Base-by-base conservation (phyloP, 2,888 invertebrate species). In the Ceramica pisi region DNA sequence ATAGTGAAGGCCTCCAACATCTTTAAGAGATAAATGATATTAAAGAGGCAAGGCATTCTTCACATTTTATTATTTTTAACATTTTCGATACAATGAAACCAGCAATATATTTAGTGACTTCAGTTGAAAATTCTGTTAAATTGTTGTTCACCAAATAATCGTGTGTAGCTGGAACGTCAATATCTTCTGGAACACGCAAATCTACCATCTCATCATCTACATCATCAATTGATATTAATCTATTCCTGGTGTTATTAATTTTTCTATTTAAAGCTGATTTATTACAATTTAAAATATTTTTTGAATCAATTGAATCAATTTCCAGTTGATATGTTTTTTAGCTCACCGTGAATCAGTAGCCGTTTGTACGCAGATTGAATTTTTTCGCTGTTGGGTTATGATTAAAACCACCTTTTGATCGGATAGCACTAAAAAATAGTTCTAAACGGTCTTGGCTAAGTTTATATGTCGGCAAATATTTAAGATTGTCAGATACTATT, bases 391-490 rank as follows among this genome's bases (percentile, higher is more conserved):
- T 57, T 31, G 31, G 31, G 31, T 31, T n/a, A n/a, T n/a, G n/a
- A n/a, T n/a, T n/a, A n/a, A n/a, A n/a, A n/a, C n/a, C n/a, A n/a
- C n/a, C n/a, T 31, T 31, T 31, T 31, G 31, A 31, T 31, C 31
- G n/a, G 1, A 81, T 62, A 2, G 75, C 50, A 65, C 69, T 67
- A 55, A 79, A 77, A 63, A 81, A 82, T 21, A 12, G 59, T 41
- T 80, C 76, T 8, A 82, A 44, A n/a, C 80, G 78, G 26, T 82
- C 80, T 50, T 75, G 75, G 51, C 76, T 75, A 1, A 78, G 5
- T 73, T 78, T 80, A 35, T 75, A 77, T 1, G 61, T 62, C 6
- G 26, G 16, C 12, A 53, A 53, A 46, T 19, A 46, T 46, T 46
- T 46, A 16, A 46, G 46, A 19, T 19, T 46, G 14, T 46, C 46